Evolutionary conservation across 2,113 vertebrate species (phyloP).

Genomic region (Falco punctatus): DNA sequence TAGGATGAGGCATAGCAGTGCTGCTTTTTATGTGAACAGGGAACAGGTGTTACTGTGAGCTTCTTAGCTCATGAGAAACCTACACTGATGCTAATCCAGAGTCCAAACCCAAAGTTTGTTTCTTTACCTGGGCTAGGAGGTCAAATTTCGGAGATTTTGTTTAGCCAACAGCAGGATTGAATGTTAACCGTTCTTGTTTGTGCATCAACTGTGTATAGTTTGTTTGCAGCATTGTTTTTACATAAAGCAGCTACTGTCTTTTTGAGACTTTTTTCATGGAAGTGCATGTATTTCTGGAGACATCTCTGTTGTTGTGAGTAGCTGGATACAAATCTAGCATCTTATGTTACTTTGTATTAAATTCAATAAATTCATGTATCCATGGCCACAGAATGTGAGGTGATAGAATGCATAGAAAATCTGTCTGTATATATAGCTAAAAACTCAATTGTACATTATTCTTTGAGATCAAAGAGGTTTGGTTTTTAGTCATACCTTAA

Average conservation of each 20-base stretch:
- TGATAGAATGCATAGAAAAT: not conserved
- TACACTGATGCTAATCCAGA: accelerated
- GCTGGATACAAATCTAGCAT: not conserved
- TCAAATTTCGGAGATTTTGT: not conserved
- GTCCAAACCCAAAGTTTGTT: not conserved
- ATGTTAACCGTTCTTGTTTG: not conserved
- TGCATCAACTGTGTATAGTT: not conserved
- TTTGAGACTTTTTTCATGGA: not conserved
- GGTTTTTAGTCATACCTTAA: not conserved
- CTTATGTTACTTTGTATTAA: not conserved
- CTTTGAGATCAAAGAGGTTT: not conserved
- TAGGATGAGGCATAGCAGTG: not conserved
- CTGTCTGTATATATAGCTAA: accelerated
- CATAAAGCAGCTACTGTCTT: not conserved
- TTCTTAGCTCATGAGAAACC: not conserved
- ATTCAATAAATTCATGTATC: not conserved
- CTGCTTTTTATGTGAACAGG: not conserved
- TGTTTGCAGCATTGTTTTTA: not conserved
- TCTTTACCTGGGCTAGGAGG: not conserved
- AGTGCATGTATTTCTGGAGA: not conserved
- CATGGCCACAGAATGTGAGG: not conserved
- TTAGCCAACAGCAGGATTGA: not conserved
- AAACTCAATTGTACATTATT: not conserved
- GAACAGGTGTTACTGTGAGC: not conserved
- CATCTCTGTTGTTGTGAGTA: not conserved